A percentile compares a stretch with the other conserved stretches of the same genome.
Evolutionary conservation across 2,113 vertebrate species (phyloP).

Genomic region (Rhinogobius similis): DNA sequence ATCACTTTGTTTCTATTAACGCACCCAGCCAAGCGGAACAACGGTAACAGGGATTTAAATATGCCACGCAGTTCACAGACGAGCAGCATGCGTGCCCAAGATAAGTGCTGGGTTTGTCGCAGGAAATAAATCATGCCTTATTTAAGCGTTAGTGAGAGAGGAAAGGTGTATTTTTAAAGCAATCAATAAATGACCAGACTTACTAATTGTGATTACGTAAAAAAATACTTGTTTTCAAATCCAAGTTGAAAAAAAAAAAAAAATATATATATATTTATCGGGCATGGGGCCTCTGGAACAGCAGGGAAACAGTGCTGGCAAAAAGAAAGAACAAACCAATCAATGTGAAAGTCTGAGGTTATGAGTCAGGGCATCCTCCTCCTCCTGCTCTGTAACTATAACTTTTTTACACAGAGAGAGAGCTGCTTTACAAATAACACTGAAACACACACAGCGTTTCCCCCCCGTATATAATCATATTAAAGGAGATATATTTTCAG

Average conservation of each 20-base stretch:
- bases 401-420: background rate
- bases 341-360: constrained; percentile 11
- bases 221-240: constrained; percentile 13
- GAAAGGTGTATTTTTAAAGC: background rate
- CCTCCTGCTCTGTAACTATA: constrained; percentile 39
- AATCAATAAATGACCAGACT: too few species aligned
- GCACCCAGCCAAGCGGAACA: constrained; percentile 37
- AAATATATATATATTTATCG: background rate
- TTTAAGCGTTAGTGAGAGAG: constrained; percentile 12
- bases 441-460: background rate
- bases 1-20: constrained; percentile 55
- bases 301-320: constrained; percentile 15
- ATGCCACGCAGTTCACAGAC: constrained; percentile 37
- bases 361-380: constrained; percentile 44
- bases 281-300: background rate
- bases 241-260: constrained; percentile 9
- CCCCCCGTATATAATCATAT: background rate
- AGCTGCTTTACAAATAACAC: background rate
- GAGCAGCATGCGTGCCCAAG: constrained; percentile 32
- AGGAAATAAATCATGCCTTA: constrained; percentile 29
- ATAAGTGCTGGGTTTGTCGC: constrained; percentile 37
- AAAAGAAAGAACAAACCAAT: constrained; percentile 25
- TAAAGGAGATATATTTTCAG: too few species aligned
- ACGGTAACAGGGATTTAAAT: constrained; percentile 54
- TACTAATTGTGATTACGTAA: background rate